Base-by-base conservation (phyloP, 2,888 invertebrate genomes). In the Trachelus troglodyta region DNA sequence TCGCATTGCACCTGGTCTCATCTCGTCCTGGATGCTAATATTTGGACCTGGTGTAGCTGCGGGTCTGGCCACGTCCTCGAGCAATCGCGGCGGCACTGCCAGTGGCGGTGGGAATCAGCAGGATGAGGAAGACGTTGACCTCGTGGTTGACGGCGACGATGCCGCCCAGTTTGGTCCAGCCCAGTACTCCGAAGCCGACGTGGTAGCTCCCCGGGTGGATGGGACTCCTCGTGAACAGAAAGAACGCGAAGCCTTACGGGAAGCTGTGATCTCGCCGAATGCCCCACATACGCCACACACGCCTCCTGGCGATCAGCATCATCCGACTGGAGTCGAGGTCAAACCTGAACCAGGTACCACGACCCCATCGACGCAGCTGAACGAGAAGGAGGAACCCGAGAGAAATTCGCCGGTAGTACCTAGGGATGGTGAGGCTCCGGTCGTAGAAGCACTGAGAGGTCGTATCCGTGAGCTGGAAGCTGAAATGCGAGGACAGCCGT, bases 121-220 rank as follows among this genome's bases (percentile, higher is more conserved):
- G 75, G 96, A 96, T 82, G 96, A 96, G 84, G 94, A 94, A 78
- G 95, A 96, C 87, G 93, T 95, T 74, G 95, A 95, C 87, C 90
- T 96, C 89, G 96, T 97, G 78, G 98, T 98, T 0, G 98, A 98
- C 87, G 97, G 96, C 4, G 98, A 98, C 89, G 96, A 97, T 83
- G 94, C 96, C 0, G 95, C 96, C 80, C 92, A 96, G 74, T 98
- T 96, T 87, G 98, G 98, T 0, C 95, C 96, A 0, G 93, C 97
- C 1, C 98, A 98, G 91, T 98, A 97, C 91, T 96, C 96, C 0
- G 96, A 96, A 89, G 93, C 93, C 30, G 96, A 96, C 90, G 93
- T 95, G 79, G 92, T 95, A 73, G 89, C 93, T 68, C 90, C 92
- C 35, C 92, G 93, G 34, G 92, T 93, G 33, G 93, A 93, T 37